phyloP scores from a whole-genome alignment of 2,888 invertebrate genomes.

The Ennomos fuscantarius region DNA sequence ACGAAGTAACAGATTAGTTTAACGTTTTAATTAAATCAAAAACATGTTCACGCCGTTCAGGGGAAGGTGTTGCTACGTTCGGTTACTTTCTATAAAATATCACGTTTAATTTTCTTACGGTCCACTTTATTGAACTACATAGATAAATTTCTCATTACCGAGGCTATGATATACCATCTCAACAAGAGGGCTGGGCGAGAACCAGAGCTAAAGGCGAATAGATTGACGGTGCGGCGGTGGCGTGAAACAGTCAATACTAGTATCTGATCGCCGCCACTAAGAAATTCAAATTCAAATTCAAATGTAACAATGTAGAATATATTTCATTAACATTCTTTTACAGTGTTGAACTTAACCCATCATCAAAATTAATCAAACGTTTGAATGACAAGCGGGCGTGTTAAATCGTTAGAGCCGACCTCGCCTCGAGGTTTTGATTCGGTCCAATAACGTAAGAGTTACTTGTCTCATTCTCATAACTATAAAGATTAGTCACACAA shows the following conservation, averaged over 20 bases:
- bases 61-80: conserved; percentile 14
- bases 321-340: conserved; percentile 23
- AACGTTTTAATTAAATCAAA: conserved; percentile 23
- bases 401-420: conserved; percentile 26
- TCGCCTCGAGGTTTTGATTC: conserved; percentile 26
- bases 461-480: conserved; percentile 33
- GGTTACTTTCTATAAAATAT: conserved; percentile 40
- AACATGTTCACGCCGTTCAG: conserved; percentile 18
- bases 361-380: conserved; percentile 31
- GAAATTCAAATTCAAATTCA: conserved; percentile 30
- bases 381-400: conserved; percentile 24
- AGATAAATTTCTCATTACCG: conserved; percentile 63
- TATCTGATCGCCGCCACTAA: conserved; percentile 39
- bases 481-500: conserved; percentile 24
- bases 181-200: conserved; percentile 33
- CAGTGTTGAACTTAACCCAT: conserved; percentile 16
- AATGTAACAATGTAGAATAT: conserved; percentile 15
- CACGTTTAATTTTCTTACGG: conserved; percentile 37
- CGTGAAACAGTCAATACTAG: conserved; percentile 37
- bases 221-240: conserved; percentile 33
- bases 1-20: conserved; percentile 2
- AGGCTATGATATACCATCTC: conserved; percentile 30
- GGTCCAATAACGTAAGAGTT: conserved; percentile 30
- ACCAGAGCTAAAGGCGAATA: conserved; percentile 39
- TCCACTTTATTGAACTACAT: conserved; percentile 53